Evolutionary conservation across 2,888 invertebrate genomes (phyloP), one percentile per base, ranked within the genome.

Genomic region (Drosophila villosipedis): DNA sequence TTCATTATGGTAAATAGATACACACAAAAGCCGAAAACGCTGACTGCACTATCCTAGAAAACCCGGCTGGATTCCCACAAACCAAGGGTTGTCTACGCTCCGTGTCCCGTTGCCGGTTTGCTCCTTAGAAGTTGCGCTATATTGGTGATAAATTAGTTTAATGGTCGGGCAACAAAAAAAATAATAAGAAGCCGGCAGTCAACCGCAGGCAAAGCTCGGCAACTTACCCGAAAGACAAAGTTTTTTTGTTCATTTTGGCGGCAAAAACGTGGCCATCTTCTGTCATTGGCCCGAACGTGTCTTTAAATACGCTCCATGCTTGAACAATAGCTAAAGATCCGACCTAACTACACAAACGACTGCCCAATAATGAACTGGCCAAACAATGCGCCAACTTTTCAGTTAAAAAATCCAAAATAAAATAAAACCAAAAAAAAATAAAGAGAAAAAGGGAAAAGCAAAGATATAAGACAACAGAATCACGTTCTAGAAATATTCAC

Each of bases 101-200:
- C 63, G 49, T 67, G 62, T 83, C 71, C 80, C 53, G 30, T 25
- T 35, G 49, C 59, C 49, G 35, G 47, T 57, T 28, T 59, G 61
- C 25, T 50, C 54, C 66, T 68, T 75, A 63, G 62, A 68, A 68
- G 58, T 66, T 83, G 90, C 77, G 84, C 84, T 89, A 86, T 88
- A 90, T 86, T 88, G 91, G 87, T 91, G 90, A 88, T 88, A 88
- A 88, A 88, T 88, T 88, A 88, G 87, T 88, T 91, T 88, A 91
- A 88, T 88, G 85, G 83, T 82, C 59, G 68, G 66, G 57, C 75
- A 68, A 54, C 49, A 55, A 39, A 55, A 37, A 74, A 72, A 75
- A 74, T 71, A 1, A 47, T 16, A 47, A 25, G 14, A 25, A 47
- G 25, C 9, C 47, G 78, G 75, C 78, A 73, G 71, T 66, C 76